Conservation (phyloP, 2,888 invertebrate genomes). For the Pristionchus exspectatus region DNA sequence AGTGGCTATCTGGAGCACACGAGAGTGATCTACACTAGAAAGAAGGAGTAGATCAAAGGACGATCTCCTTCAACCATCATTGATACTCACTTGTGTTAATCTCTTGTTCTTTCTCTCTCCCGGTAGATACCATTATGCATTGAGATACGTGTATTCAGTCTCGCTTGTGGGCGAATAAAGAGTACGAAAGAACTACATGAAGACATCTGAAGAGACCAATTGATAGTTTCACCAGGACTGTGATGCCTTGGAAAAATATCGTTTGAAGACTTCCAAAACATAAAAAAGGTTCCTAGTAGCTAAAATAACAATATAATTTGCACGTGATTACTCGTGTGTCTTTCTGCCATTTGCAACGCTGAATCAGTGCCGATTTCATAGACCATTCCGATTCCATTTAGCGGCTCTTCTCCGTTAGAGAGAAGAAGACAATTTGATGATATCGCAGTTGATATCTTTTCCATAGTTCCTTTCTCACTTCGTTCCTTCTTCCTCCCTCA, state of each 20-base stretch:
- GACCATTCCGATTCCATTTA: conserved; percentile 4
- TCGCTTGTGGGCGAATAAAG: conserved; percentile 28
- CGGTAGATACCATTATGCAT: conserved; percentile 41
- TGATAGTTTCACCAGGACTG: too few relatives aligned
- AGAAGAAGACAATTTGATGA: conserved; percentile 5
- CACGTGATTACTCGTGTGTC: background rate
- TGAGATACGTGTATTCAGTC: conserved; percentile 47
- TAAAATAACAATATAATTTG: background rate
- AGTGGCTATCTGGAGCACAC: conserved; percentile 78
- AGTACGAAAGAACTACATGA: conserved; percentile 35
- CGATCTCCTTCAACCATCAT: background rate
- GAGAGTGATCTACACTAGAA: conserved; percentile 77
- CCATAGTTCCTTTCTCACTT: background rate
- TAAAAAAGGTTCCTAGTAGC: too few relatives aligned
- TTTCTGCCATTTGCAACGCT: background rate
- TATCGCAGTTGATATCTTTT: conserved; percentile 18
- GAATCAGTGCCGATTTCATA: background rate
- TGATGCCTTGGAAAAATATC: too few relatives aligned
- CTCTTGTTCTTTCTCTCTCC: conserved; percentile 42
- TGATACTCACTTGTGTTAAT: conserved; percentile 21
- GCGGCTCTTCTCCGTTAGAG: background rate
- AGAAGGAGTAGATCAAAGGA: conserved; percentile 60
- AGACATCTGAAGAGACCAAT: too few relatives aligned
- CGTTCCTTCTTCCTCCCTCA: background rate
- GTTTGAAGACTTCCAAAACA: too few relatives aligned